Conservation (phyloP, 2,113 vertebrate genomes). For the Corythornis cristatus region DNA sequence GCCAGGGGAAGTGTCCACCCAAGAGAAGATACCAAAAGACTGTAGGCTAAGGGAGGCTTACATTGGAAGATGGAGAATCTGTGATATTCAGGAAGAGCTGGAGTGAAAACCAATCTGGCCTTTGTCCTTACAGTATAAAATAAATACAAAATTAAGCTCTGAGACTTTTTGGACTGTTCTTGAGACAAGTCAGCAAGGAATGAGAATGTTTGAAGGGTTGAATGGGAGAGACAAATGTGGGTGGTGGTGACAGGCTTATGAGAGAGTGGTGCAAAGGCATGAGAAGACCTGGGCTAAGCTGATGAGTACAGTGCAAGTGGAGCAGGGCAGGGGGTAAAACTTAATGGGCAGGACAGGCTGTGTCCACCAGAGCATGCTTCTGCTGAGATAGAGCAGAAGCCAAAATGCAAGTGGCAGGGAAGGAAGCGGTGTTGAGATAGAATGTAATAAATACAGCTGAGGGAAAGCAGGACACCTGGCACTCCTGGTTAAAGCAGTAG, state of each 20-base stretch:
- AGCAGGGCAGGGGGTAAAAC: background rate
- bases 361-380: background rate
- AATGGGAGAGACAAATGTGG: background rate
- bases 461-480: background rate
- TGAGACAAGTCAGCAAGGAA: background rate
- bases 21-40: background rate
- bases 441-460: background rate
- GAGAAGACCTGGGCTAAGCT: background rate
- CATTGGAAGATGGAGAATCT: background rate
- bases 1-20: background rate
- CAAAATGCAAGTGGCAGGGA: background rate
- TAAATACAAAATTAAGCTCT: too few species aligned
- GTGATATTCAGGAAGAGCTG: background rate
- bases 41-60: accelerated
- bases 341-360: background rate
- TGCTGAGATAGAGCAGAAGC: background rate
- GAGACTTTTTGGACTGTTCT: background rate
- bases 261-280: background rate
- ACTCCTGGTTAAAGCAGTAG: background rate
- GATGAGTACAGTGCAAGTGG: background rate
- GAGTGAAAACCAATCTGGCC: accelerated
- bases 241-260: background rate
- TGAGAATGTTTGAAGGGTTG: background rate
- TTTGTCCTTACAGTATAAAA: background rate
- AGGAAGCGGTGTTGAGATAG: background rate